Evolutionary conservation across 2,888 invertebrate species (phyloP), one percentile per base, ranked within the genome.

Genomic region (Dexiosoma caninum): DNA sequence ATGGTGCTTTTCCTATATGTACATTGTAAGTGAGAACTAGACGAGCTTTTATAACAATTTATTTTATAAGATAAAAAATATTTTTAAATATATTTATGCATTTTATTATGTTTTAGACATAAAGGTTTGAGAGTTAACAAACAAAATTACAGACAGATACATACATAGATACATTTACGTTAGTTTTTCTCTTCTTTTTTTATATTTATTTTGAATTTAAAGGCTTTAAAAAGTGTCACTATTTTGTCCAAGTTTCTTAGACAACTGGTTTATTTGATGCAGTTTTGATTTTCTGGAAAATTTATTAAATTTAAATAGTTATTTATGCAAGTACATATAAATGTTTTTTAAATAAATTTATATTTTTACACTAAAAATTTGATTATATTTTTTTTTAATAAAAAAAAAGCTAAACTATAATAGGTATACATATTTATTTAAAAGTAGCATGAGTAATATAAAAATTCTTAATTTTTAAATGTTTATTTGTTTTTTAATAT

Each of bases 121-220:
- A 62, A 57, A 81, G n/a, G 78, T 78, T 81, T 55, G 55, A 75
- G 71, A 74, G 78, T 78, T 78, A 81, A 81, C 74, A 81, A 81
- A 72, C 51, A 81, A 75, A 69, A 75, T 69, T 75, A 75, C 66
- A 76, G 60, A 76, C 67, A 82, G 59, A 71, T 53, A 66, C 51
- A 78, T 66, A 75, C 62, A 53, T 67, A 70, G 59, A n/a, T n/a
- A n/a, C n/a, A 75, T 46, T 53, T 72, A 55, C 16, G 27, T 59
- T 40, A 46, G n/a, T n/a, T n/a, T n/a, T n/a, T n/a, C n/a, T n/a
- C n/a, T n/a, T n/a, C n/a, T n/a, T n/a, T n/a, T 32, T 21, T 23
- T 37, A 49, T 23, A 51, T 55, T 59, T 49, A 37, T 64, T 66
- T 64, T 44, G 51, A 44, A 30, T 62, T 62, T 66, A 76, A 80